Evolutionary conservation across 2,113 vertebrate species (phyloP), one percentile per base, ranked within the genome.

Genomic region (Sclerurus mexicanus): DNA sequence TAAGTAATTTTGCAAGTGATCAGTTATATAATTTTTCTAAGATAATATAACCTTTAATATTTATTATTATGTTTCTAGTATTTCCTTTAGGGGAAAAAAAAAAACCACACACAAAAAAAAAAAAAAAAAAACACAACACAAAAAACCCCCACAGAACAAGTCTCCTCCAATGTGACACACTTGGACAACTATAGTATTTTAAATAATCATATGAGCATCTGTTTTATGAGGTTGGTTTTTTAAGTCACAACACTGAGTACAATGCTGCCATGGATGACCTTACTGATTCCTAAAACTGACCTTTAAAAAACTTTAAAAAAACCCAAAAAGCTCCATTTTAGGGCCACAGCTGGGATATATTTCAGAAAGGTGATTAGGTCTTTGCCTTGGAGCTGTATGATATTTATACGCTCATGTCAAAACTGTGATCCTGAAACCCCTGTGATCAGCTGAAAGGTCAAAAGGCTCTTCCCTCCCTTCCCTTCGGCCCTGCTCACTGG

Each of bases 231-330:
- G 3, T 4, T 67, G 47, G 72, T 69, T 73, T 24, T 24, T 24
- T 50, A 79, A 20, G 44, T 89, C 53, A 73, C 40, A 52, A 59
- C 42, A 53, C 12, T 18, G 16, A 91, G 17, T 50, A 85, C 37
- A 66, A 30, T 58, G 53, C 22, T 89, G 64, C 66, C 20, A 2
- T 28, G 47, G 80, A 72, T 81, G 66, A 79, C 68, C 37, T 46
- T 76, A 73, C 62, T 89, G 85, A 89, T 79, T 89, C 85, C 85
- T 56, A 89, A 75, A 96, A 56, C 27, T 92, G 81, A 85, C 81
- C 67, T 93, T 96, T 91, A 46, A 31, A 69, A 92, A 73, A 59
- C 5, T 42, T 42, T 50, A 40, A 49, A 62, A 84, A 83, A 58
- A 10, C 35, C 8, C 19, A 27, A 44, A 60, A 53, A 10, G 3